Percentiles rank a stretch among this genome's conserved stretches.
Evolutionary conservation across 2,888 invertebrate species (phyloP).

Genomic region (Acanthosoma haemorrhoidale): DNA sequence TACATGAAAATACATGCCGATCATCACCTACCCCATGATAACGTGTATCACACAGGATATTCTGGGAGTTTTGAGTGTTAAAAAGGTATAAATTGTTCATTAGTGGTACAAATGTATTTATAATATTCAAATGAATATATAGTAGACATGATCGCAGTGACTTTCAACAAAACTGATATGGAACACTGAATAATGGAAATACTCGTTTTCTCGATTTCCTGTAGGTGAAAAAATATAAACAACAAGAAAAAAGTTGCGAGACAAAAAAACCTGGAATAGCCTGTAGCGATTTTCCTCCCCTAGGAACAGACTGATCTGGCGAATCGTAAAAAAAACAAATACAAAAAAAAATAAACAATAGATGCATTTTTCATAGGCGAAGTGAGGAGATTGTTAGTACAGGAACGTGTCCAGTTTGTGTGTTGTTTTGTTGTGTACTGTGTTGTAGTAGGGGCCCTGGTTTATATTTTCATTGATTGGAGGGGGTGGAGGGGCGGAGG

Average conservation of each 20-base stretch:
- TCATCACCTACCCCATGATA: too few species aligned
- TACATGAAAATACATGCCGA: too few species aligned
- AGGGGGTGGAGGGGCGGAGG: conserved; percentile 35
- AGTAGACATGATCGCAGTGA: too few species aligned
- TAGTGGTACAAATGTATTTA: too few species aligned
- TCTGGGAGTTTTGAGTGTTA: too few species aligned
- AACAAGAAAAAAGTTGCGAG: not conserved
- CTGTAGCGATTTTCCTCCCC: not conserved
- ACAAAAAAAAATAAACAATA: conserved; percentile 37
- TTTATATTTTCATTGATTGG: conserved; percentile 43
- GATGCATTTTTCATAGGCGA: not conserved
- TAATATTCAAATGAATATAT: too few species aligned
- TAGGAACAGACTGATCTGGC: not conserved
- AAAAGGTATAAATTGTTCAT: too few species aligned
- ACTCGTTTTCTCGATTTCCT: not conserved
- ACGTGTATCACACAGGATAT: too few species aligned
- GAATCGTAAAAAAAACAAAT: conserved; percentile 14
- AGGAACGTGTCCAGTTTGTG: not conserved
- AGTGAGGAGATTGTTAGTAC: not conserved
- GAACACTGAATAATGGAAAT: not conserved
- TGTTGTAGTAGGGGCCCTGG: conserved; percentile 36
- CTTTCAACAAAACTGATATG: too few species aligned
- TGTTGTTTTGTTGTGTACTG: conserved; percentile 37
- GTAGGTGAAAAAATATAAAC: not conserved
- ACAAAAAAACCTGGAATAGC: conserved; percentile 13